Percentiles rank a stretch among this genome's conserved stretches.
Evolutionary conservation across 2,797 vertebrate genomes (phyloP).

Genomic region (Eidolon dupreanum): DNA sequence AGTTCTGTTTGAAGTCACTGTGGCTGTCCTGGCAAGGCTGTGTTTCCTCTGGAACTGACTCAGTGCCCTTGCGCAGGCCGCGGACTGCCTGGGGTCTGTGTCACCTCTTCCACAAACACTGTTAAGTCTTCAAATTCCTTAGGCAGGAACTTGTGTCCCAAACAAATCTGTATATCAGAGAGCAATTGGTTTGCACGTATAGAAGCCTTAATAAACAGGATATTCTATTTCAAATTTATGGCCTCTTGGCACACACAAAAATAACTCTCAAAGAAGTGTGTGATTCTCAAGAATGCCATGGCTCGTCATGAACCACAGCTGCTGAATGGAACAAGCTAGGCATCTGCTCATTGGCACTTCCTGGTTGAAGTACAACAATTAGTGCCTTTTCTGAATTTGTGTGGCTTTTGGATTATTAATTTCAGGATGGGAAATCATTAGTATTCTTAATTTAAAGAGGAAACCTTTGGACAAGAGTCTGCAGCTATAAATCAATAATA

Average conservation of each 20-base stretch:
- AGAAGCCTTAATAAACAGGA: slow-evolving; percentile 17
- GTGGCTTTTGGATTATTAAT: slow-evolving; percentile 30
- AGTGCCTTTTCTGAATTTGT: neutral
- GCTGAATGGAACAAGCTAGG: neutral
- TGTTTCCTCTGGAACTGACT: neutral
- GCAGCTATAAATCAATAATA: slow-evolving; percentile 53
- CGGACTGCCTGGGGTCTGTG: neutral
- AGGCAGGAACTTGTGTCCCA: neutral
- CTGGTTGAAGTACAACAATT: neutral
- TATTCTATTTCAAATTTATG: neutral
- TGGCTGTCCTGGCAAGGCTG: neutral
- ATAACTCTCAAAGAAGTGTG: neutral
- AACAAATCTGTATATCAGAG: slow-evolving; percentile 53
- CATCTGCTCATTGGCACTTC: neutral
- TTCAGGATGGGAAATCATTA: slow-evolving; percentile 48
- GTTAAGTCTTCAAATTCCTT: neutral
- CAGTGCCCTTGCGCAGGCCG: neutral
- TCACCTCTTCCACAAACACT: neutral
- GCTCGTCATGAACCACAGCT: neutral
- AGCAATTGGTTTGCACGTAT: neutral
- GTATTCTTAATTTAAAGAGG: slow-evolving; percentile 63
- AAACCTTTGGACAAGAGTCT: slow-evolving; percentile 54
- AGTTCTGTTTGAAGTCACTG: neutral
- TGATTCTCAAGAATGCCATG: neutral
- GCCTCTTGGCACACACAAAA: neutral